These are phyloP conservation scores for Troides helena DNA, from an alignment of 2,888 invertebrate species.

Conservation along the genomic window DNA sequence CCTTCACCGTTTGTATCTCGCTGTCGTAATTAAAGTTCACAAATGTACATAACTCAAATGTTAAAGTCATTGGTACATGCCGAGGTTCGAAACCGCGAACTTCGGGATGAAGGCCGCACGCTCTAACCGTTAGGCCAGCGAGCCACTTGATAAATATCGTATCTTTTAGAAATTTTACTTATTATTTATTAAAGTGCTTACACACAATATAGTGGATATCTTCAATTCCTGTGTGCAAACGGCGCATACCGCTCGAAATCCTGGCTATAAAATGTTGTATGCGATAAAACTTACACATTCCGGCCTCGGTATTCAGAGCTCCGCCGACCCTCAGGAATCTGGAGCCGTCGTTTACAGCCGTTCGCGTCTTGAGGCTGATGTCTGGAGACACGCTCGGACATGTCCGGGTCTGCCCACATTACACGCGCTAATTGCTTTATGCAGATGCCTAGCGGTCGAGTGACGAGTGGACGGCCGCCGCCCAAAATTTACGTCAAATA, in stretches of 20 bases:
- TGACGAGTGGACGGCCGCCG: constrained; percentile 25
- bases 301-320: constrained; percentile 48
- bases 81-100: too few relatives aligned
- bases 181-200: too few relatives aligned
- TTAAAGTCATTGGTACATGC: too few relatives aligned
- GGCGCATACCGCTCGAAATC: constrained; percentile 22
- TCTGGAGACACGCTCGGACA: constrained; percentile 35
- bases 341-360: constrained; percentile 31
- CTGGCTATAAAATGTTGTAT: constrained; percentile 54
- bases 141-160: too few relatives aligned
- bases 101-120: too few relatives aligned
- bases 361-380: constrained; percentile 34
- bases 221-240: constrained; percentile 7
- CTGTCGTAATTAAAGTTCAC: too few relatives aligned
- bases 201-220: background rate
- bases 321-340: constrained; percentile 42
- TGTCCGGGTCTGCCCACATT: constrained; percentile 60
- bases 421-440: constrained; percentile 73
- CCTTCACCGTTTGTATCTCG: too few relatives aligned
- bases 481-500: constrained; percentile 18
- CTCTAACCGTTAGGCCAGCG: too few relatives aligned
- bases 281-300: constrained; percentile 65
- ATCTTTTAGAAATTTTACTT: too few relatives aligned
- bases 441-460: constrained; percentile 56
- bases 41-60: too few relatives aligned